Conservation (phyloP, 2,113 vertebrate species). For the Neofelis nebulosa region DNA sequence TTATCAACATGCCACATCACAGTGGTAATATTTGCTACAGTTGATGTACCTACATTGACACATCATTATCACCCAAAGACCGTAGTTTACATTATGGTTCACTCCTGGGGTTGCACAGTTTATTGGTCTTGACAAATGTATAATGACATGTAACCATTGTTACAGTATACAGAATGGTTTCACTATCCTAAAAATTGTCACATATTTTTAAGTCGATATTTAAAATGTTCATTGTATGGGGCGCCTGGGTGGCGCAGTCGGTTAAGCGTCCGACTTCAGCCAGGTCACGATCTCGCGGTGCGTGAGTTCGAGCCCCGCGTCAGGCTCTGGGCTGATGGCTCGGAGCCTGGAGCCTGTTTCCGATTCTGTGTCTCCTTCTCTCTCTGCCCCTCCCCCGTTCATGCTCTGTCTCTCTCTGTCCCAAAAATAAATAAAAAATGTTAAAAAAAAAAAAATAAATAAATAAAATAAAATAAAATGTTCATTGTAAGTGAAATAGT, state of each 20-base stretch:
- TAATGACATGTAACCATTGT: not conserved
- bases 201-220: not conserved
- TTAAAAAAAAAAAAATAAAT: too few relatives aligned
- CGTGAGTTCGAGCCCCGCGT: too few relatives aligned
- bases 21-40: not conserved
- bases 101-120: not conserved
- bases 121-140: not conserved
- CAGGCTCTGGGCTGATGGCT: too few relatives aligned
- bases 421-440: too few relatives aligned
- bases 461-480: too few relatives aligned
- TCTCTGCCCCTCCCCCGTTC: too few relatives aligned
- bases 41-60: not conserved
- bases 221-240: not conserved
- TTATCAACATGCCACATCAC: not conserved
- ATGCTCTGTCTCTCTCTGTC: too few relatives aligned
- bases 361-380: too few relatives aligned
- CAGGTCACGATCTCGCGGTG: too few relatives aligned
- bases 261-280: too few relatives aligned
- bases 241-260: too few relatives aligned
- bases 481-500: not conserved
- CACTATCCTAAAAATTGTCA: not conserved
- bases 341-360: too few relatives aligned
- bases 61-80: not conserved
- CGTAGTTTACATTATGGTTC: not conserved
- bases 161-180: not conserved